Evolutionary conservation across 1,140 invertebrate genomes (phyloP).

Genomic region (Achroia grisella): DNA sequence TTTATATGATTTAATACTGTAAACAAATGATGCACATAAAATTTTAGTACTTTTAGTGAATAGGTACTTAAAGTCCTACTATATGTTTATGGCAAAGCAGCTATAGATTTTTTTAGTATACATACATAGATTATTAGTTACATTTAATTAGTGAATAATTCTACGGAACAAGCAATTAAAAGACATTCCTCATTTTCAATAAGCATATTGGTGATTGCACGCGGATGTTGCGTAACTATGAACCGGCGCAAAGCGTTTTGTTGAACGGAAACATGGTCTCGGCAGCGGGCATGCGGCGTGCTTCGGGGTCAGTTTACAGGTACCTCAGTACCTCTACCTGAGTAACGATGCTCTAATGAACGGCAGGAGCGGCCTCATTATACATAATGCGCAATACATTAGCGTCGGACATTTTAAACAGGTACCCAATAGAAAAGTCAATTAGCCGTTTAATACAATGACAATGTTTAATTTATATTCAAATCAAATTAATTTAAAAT

Average conservation of each 20-base stretch:
- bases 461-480: too few species aligned
- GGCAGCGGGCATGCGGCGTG: constrained; percentile 15
- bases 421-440: constrained; percentile 12
- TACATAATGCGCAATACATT: constrained; percentile 21
- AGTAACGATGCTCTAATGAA: constrained; percentile 43
- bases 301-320: background rate
- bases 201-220: constrained; percentile 27
- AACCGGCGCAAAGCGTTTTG: constrained; percentile 37
- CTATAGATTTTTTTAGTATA: too few species aligned
- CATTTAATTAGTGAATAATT: too few species aligned
- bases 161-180: background rate
- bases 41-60: background rate
- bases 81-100: too few species aligned
- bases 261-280: constrained; percentile 43
- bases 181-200: background rate
- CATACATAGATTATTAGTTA: too few species aligned
- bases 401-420: background rate
- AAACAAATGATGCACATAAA: too few species aligned
- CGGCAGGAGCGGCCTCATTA: constrained; percentile 27
- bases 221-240: constrained; percentile 45
- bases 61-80: too few species aligned
- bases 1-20: background rate
- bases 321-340: background rate
- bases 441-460: constrained; percentile 28
- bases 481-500: background rate